A percentile compares a stretch with the other conserved stretches of the same genome.
phyloP scores from a whole-genome alignment of 2,888 invertebrate genomes.

The Pyralis farinalis region DNA sequence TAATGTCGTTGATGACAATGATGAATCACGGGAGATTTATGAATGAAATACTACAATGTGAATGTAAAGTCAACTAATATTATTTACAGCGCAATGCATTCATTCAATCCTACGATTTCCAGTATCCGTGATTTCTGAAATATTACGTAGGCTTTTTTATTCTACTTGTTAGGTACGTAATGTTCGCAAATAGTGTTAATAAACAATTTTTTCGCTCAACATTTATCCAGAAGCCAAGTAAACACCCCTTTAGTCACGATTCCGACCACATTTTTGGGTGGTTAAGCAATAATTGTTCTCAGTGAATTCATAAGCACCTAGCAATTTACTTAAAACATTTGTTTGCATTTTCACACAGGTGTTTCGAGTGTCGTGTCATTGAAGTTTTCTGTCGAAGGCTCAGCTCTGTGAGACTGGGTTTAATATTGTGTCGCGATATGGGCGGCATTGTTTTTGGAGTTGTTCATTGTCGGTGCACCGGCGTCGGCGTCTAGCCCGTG shows the following conservation, averaged over 20 bases:
- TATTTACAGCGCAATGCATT: too few species aligned
- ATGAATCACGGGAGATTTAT: too few species aligned
- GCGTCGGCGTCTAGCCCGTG: conserved; percentile 54
- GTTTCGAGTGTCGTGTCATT: conserved; percentile 67
- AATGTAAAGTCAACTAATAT: too few species aligned
- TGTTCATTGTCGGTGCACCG: conserved; percentile 51
- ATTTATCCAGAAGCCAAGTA: conserved; percentile 1
- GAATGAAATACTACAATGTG: too few species aligned
- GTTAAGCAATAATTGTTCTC: conserved; percentile 35
- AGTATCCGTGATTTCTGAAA: too few species aligned
- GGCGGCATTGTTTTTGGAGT: conserved; percentile 61
- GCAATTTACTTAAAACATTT: conserved; percentile 37
- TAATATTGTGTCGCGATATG: conserved; percentile 68
- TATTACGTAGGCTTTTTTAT: too few species aligned
- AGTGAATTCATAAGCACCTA: conserved; percentile 10
- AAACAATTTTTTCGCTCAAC: background rate
- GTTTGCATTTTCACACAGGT: conserved; percentile 74
- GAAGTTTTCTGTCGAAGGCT: conserved; percentile 69
- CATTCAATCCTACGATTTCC: too few species aligned
- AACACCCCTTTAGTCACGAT: conserved; percentile 24
- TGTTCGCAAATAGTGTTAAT: too few species aligned
- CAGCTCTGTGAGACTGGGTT: conserved; percentile 67
- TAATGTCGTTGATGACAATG: too few species aligned
- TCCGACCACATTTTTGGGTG: conserved; percentile 26
- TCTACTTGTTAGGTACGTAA: too few species aligned